Base-by-base conservation (phyloP, 2,888 invertebrate species). In the Gortyna flavago region DNA sequence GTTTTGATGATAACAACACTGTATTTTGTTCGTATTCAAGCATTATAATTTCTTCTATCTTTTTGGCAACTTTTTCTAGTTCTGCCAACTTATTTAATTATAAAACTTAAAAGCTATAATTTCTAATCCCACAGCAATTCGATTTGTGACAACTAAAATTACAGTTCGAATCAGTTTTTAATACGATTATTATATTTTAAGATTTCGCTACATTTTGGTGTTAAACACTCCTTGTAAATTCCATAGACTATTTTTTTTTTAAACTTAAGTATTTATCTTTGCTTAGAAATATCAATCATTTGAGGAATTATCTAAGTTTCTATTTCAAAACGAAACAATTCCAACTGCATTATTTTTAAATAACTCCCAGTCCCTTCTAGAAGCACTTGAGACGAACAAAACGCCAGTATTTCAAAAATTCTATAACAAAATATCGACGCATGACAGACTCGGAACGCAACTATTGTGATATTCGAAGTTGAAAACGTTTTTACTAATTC, bases 391-490 rank as follows among this genome's bases (percentile, higher is more conserved):
- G 78, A 75, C 86, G 83, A 89, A 75, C 83, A 87, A 83, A 87
- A 79, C 61, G n/a, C 11, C 73, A 83, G 86, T 18, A 48, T 77
- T 77, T 78, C 51, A 83, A 82, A 87, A 74, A 66, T 32, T 54
- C 25, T 83, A 38, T 78, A 85, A 77, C 62, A 83, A 83, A 85
- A 87, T 85, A 72, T 67, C 6, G 61, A 80, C 80, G 71, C 83
- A 61, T 51, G 44, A 25, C 84, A 79, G 64, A 75, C 79, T 85
- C 81, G 11, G 44, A 75, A 66, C 69, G 70, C 68, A 61, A 81
- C 70, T 44, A 44, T 65, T 71, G 51, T 54, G 51, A 80, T 81
- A 87, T 85, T 83, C 87, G 87, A 87, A 87, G 87, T 89, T 85
- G 89, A 80, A 78, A 68, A 64, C 8, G 25, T 29, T 64, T 51